Base-by-base conservation (phyloP, 2,797 vertebrate species). In the Todus mexicanus region DNA sequence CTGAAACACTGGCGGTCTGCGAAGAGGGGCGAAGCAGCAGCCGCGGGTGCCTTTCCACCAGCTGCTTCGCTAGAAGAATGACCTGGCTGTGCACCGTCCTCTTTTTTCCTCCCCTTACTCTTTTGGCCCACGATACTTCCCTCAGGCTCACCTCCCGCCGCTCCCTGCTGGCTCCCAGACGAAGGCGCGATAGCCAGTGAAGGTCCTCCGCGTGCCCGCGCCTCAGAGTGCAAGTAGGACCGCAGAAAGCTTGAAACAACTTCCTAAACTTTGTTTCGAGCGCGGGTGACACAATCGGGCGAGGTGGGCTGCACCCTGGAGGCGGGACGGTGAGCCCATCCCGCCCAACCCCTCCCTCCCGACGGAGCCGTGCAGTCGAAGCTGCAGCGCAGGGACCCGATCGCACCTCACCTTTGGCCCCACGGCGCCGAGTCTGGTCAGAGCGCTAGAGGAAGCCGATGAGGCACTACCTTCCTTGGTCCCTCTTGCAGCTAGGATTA, bases 41-140 rank as follows among this genome's bases (percentile, higher is more conserved):
- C 40, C 29, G 12, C 8, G 2, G 53, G 45, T 29, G 37, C 27
- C 13, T 31, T 6, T 26, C 56, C 9, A 7, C 26, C 37, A 9
- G 66, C 45, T 15, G 25, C 47, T 65, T 43, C 35, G 6, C 26
- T 3, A 8, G n/a, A 4, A 63, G 53, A 5, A 2, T 3, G n/a
- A 15, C 2, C 11, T 14, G 56, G 11, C 60, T 8, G n/a, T 6
- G 43, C 61, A 3, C 7, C 3, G 18, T 8, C 47, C 47, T 48
- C 47, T 48, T 0, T 4, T 11, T 6, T 12, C 31, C 33, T 14
- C 21, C 17, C 45, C 42, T 7, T 17, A 4, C n/a, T 42, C 15
- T 20, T 8, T 7, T 2, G 43, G 12, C 4, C 63, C 26, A 5
- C 22, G 6, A 0, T 9, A 10, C 53, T 45, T 10, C 7, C 25